Evolutionary conservation across 1,140 invertebrate genomes (phyloP).

Genomic region (Aradophagus sp.): DNA sequence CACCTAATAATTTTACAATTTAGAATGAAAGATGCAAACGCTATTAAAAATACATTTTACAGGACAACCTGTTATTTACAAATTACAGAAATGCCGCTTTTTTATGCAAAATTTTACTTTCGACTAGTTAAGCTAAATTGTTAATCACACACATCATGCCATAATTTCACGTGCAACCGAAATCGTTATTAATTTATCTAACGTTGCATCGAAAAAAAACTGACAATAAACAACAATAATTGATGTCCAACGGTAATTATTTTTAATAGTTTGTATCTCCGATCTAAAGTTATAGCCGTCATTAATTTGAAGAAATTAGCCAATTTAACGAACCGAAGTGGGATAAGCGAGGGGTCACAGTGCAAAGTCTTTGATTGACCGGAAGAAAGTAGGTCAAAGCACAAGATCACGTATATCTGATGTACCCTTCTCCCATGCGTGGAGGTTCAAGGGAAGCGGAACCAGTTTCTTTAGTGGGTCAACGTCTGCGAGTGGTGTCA

Average conservation of each 20-base stretch:
- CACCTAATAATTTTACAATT: too few relatives aligned
- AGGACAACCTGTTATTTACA: too few relatives aligned
- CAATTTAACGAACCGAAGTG: conserved; percentile 55
- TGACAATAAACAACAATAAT: too few relatives aligned
- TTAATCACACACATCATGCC: conserved; percentile 1
- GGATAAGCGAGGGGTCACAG: conserved; percentile 68
- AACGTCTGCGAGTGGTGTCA: conserved; percentile 65
- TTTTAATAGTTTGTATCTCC: conserved; percentile 17
- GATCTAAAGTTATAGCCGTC: conserved; percentile 28
- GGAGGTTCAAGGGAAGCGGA: conserved; percentile 68
- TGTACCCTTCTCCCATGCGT: conserved; percentile 54
- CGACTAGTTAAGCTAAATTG: not conserved
- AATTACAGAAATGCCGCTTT: too few relatives aligned
- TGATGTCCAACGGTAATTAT: conserved; percentile 32
- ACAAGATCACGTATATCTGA: conserved; percentile 57
- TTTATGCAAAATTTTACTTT: conserved; percentile 5
- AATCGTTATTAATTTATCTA: conserved; percentile 1
- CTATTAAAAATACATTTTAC: too few relatives aligned
- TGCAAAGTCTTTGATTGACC: conserved; percentile 58
- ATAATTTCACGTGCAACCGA: not conserved
- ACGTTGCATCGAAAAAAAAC: conserved; percentile 6
- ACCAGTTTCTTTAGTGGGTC: conserved; percentile 75
- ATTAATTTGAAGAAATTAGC: conserved; percentile 24
- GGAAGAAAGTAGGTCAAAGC: conserved; percentile 74
- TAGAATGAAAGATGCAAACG: too few relatives aligned